Conservation (phyloP, 2,797 vertebrate genomes). For the Aphelocoma californica region DNA sequence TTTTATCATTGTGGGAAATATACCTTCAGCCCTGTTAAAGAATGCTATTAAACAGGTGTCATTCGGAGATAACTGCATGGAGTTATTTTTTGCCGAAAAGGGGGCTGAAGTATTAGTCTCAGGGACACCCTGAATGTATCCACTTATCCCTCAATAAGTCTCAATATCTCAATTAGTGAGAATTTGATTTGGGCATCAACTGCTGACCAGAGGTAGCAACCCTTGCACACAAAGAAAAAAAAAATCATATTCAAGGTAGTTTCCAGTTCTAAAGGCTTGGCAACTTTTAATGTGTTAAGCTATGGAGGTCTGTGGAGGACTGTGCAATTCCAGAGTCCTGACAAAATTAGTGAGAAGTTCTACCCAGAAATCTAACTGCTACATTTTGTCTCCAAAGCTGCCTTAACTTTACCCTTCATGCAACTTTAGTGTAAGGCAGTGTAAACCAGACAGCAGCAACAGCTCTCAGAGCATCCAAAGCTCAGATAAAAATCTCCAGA, state of each 20-base stretch:
- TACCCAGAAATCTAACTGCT: background rate
- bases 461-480: background rate
- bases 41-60: slow-evolving; percentile 10
- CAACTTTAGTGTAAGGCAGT: background rate
- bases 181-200: background rate
- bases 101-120: background rate
- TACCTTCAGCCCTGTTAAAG: slow-evolving; percentile 1
- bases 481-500: background rate
- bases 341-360: background rate
- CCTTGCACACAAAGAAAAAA: background rate
- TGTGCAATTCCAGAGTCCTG: rapidly evolving
- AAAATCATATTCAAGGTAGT: background rate
- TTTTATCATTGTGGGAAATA: slow-evolving; percentile 5
- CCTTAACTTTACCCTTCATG: background rate
- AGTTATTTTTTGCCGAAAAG: background rate
- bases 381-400: background rate
- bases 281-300: background rate
- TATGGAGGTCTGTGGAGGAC: background rate
- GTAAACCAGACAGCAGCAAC: background rate
- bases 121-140: background rate
- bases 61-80: background rate
- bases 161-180: background rate
- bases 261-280: background rate
- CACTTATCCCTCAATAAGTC: background rate
- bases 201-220: background rate